phyloP scores from a whole-genome alignment of 2,888 invertebrate genomes.

The Alloplasta piceator region DNA sequence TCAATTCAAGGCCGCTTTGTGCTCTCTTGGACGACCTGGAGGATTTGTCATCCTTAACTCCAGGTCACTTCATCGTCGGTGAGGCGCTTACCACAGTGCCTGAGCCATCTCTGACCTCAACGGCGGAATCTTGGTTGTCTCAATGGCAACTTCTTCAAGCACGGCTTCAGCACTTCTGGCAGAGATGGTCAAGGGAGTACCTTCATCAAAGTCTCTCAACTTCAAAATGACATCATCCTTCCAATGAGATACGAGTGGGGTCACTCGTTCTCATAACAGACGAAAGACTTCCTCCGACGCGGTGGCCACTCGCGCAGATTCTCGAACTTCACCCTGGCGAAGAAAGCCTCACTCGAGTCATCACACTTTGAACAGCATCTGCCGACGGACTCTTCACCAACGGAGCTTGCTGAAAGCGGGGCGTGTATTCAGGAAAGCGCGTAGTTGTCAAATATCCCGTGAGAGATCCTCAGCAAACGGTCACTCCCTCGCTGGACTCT shows the following conservation, averaged over 20 bases:
- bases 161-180: background rate
- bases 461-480: too few relatives aligned
- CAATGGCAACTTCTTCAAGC: conserved; percentile 12
- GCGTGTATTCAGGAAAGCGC: too few relatives aligned
- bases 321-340: too few relatives aligned
- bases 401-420: too few relatives aligned
- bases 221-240: conserved; percentile 4
- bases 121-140: background rate
- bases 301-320: background rate
- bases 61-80: conserved; percentile 4
- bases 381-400: too few relatives aligned
- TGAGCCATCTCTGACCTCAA: conserved; percentile 8
- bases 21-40: conserved; percentile 20
- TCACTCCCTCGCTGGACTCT: too few relatives aligned
- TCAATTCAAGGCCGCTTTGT: conserved; percentile 7
- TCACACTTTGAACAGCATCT: too few relatives aligned
- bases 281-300: conserved; percentile 1
- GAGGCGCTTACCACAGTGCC: conserved; percentile 8
- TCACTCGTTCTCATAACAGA: background rate
- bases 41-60: background rate
- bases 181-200: background rate
- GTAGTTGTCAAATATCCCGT: too few relatives aligned
- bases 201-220: background rate
- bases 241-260: background rate
- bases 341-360: too few relatives aligned